These are phyloP conservation scores for Urocynchramus pylzowi DNA, from an alignment of 2,113 vertebrate genomes.

Conservation along the genomic window DNA sequence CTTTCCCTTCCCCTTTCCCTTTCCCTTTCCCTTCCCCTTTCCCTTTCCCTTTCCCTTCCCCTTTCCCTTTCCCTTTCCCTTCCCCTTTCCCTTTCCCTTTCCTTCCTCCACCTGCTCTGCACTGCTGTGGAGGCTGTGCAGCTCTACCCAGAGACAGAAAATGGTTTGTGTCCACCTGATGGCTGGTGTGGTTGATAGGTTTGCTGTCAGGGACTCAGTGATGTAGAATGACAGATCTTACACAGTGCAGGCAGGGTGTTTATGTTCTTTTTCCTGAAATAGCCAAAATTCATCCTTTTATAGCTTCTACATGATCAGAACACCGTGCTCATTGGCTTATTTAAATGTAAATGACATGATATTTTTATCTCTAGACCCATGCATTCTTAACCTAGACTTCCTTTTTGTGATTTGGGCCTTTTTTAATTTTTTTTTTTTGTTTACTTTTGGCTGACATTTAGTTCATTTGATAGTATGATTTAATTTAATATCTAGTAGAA, in stretches of 20 bases:
- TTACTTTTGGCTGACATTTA: background rate
- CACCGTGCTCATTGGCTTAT: background rate
- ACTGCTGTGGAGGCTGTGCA: fast-evolving
- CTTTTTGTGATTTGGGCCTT: background rate
- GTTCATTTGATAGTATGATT: background rate
- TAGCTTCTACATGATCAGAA: background rate
- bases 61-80: background rate
- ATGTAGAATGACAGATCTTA: background rate
- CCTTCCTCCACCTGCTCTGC: background rate
- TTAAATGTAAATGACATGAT: background rate
- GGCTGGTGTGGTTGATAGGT: fast-evolving
- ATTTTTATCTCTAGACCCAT: background rate
- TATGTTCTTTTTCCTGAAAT: background rate
- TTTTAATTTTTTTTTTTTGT: background rate
- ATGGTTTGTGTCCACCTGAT: background rate
- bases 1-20: background rate
- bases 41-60: background rate
- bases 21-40: background rate
- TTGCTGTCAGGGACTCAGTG: background rate
- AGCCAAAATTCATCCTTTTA: background rate
- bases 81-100: background rate
- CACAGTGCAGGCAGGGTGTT: background rate
- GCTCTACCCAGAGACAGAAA: background rate
- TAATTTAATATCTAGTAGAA: background rate
- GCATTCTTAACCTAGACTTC: background rate